Percentiles rank a stretch among this genome's conserved stretches.
Conservation (phyloP, 2,113 vertebrate genomes). For the human region DNA sequence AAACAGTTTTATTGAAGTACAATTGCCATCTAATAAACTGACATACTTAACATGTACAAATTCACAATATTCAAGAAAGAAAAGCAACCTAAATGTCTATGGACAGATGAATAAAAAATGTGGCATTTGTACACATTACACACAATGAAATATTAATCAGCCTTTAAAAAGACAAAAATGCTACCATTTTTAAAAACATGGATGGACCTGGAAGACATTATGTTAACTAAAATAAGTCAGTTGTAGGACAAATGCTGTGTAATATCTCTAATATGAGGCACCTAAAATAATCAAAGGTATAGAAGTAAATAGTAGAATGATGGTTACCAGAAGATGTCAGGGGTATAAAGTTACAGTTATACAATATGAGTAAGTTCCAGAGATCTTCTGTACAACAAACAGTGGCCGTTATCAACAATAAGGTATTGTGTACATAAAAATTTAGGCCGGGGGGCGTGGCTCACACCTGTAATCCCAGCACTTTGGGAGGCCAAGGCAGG, state of each 20-base stretch:
- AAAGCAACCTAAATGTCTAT: background rate
- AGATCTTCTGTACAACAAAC: background rate
- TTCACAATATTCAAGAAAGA: background rate
- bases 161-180: background rate
- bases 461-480: no score
- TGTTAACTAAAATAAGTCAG: background rate
- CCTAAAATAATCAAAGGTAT: background rate
- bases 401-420: background rate
- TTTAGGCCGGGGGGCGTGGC: no score
- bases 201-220: background rate
- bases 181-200: background rate
- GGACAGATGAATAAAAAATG: background rate
- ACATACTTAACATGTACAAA: background rate
- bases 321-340: background rate
- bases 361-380: background rate
- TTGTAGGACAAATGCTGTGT: background rate
- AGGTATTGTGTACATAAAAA: background rate
- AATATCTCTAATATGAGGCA: background rate
- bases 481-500: no score
- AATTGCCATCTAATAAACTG: background rate
- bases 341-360: background rate
- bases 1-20: background rate
- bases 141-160: background rate
- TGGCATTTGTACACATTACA: background rate
- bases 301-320: background rate